These are phyloP conservation scores for Falcunculus frontatus DNA, from an alignment of 2,113 vertebrate species.

Conservation along the genomic window DNA sequence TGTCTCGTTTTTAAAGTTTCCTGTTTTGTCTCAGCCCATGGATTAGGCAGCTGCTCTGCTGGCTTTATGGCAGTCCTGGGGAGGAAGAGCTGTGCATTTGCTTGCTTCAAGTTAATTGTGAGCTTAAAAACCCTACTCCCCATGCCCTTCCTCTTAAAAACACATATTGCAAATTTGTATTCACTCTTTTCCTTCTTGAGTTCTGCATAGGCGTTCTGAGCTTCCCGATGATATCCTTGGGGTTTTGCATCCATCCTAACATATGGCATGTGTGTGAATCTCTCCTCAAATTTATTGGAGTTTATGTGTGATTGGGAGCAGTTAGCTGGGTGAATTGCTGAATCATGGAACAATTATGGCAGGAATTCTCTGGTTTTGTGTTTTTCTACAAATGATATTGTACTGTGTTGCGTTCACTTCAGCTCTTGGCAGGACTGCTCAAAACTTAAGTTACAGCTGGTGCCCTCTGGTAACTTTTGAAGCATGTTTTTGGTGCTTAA, in stretches of 20 bases:
- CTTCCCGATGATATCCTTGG: conserved; percentile 25
- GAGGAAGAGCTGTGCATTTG: neutral
- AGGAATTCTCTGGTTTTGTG: neutral
- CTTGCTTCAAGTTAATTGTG: neutral
- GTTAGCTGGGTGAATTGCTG: conserved; percentile 63
- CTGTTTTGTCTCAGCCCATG: neutral
- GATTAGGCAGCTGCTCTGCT: conserved; percentile 2
- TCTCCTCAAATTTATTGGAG: conserved; percentile 55
- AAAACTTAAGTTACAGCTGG: conserved; percentile 31
- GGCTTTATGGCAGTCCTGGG: neutral
- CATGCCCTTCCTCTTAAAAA: conserved; percentile 16
- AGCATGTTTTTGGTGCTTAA: neutral
- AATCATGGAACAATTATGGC: conserved; percentile 66
- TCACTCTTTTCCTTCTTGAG: neutral
- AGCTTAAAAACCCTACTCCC: conserved; percentile 29
- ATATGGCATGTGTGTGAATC: conserved; percentile 61
- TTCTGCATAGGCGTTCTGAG: neutral
- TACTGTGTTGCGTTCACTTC: neutral
- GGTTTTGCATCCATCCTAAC: conserved; percentile 52
- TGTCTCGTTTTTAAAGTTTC: neutral
- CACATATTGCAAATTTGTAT: conserved; percentile 20
- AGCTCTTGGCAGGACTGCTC: neutral
- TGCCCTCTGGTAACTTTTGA: conserved; percentile 58
- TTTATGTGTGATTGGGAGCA: conserved; percentile 60
- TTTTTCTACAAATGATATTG: conserved; percentile 43